phyloP scores from a whole-genome alignment of 2,113 vertebrate genomes.

The Rhinoderma darwinii region DNA sequence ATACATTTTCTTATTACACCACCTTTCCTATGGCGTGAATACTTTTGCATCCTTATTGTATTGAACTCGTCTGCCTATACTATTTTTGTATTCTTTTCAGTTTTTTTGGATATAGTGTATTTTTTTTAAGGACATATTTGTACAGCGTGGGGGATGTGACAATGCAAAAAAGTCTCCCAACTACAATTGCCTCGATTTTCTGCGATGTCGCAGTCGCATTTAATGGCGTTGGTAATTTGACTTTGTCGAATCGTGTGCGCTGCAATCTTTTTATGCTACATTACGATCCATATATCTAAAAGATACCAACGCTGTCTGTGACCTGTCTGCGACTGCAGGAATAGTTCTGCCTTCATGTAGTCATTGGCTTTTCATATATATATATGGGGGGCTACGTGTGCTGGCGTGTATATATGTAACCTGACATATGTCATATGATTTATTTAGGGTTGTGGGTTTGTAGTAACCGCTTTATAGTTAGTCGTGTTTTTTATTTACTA shows the following conservation, averaged over 20 bases:
- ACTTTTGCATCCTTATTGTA: background rate
- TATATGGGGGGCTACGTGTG: background rate
- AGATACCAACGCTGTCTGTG: slow-evolving; percentile 9
- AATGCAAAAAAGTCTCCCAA: background rate
- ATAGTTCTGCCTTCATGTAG: background rate
- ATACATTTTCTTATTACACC: background rate
- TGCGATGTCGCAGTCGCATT: background rate
- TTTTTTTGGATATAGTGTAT: background rate
- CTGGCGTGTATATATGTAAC: background rate
- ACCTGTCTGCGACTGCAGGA: slow-evolving; percentile 41
- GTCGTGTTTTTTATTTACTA: too few relatives aligned
- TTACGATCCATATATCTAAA: background rate
- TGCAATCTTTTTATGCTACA: background rate
- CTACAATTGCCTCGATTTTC: background rate
- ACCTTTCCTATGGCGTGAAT: background rate
- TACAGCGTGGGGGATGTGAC: too few relatives aligned
- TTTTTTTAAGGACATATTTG: too few relatives aligned
- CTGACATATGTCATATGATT: too few relatives aligned
- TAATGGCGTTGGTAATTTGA: background rate
- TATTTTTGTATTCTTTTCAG: background rate
- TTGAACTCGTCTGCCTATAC: background rate
- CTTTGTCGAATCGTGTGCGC: background rate
- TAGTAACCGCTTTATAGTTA: too few relatives aligned
- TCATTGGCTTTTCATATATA: background rate
- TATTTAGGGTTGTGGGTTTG: too few relatives aligned